Evolutionary conservation across 2,797 vertebrate species (phyloP).

Genomic region (Cyprinella venusta): DNA sequence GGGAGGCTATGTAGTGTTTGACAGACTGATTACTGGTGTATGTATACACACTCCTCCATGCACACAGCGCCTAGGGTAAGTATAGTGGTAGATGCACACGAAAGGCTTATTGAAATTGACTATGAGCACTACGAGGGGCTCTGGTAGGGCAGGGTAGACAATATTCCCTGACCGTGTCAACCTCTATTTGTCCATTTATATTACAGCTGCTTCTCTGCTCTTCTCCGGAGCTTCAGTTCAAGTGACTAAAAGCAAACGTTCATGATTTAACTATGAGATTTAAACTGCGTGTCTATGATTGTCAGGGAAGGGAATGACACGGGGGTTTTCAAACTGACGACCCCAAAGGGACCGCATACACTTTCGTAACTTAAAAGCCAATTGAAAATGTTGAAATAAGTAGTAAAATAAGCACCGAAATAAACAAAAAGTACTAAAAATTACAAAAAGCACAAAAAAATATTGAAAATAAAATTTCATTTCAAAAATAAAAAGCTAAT

Average conservation of each 20-base stretch:
- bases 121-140: constrained; percentile 26
- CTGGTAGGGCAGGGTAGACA: constrained; percentile 18
- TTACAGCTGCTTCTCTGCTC: constrained; percentile 20
- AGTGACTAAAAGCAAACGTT: constrained; percentile 1
- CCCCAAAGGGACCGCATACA: neutral
- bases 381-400: too few relatives aligned
- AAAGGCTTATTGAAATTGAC: constrained; percentile 27
- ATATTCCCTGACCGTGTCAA: constrained; percentile 19
- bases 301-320: neutral
- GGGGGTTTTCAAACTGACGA: neutral
- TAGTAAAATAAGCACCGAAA: too few relatives aligned
- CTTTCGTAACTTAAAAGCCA: neutral
- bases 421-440: too few relatives aligned
- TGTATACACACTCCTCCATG: neutral
- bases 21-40: constrained; percentile 34
- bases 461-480: too few relatives aligned
- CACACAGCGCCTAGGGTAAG: neutral
- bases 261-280: neutral
- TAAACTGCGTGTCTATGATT: neutral
- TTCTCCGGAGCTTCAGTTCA: constrained; percentile 16
- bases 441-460: too few relatives aligned
- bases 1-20: neutral
- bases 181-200: constrained; percentile 30
- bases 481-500: too few relatives aligned
- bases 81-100: constrained; percentile 4